A percentile compares a stretch with the other conserved stretches of the same genome.
These are phyloP conservation scores for Pandemis corylana DNA, from an alignment of 2,888 invertebrate genomes.

Conservation along the genomic window DNA sequence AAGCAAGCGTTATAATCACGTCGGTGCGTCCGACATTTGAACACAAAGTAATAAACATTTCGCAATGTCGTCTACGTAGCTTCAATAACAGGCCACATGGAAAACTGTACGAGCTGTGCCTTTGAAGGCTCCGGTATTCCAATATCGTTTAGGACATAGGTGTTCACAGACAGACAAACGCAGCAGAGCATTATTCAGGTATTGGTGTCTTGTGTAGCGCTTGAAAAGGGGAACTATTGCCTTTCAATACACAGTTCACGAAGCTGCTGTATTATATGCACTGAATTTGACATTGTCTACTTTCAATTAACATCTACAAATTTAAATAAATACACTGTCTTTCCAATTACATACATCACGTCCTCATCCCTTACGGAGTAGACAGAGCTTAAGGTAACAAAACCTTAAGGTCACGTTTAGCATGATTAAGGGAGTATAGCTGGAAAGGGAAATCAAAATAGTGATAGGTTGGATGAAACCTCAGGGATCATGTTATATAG, in stretches of 20 bases:
- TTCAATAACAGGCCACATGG: constrained; percentile 8
- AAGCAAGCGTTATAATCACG: too few species aligned
- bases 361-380: too few species aligned
- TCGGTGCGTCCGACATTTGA: too few species aligned
- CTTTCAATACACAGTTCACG: background rate
- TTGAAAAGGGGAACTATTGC: background rate
- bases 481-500: too few species aligned
- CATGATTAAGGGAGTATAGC: too few species aligned
- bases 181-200: background rate
- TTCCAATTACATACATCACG: too few species aligned
- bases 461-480: too few species aligned
- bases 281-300: background rate
- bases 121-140: constrained; percentile 25
- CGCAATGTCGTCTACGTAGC: background rate
- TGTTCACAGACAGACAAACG: constrained; percentile 9
- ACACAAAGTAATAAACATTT: background rate
- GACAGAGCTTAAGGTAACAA: too few species aligned
- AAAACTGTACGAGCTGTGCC: constrained; percentile 1
- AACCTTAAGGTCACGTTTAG: too few species aligned
- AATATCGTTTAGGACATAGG: constrained; percentile 27
- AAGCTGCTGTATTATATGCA: background rate
- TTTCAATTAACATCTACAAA: too few species aligned
- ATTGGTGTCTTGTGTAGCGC: background rate
- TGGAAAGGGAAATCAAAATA: too few species aligned
- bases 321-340: too few species aligned